A percentile compares a stretch with the other conserved stretches of the same genome.
Evolutionary conservation across 2,113 vertebrate genomes (phyloP).

Genomic region (Actinemys pallida): DNA sequence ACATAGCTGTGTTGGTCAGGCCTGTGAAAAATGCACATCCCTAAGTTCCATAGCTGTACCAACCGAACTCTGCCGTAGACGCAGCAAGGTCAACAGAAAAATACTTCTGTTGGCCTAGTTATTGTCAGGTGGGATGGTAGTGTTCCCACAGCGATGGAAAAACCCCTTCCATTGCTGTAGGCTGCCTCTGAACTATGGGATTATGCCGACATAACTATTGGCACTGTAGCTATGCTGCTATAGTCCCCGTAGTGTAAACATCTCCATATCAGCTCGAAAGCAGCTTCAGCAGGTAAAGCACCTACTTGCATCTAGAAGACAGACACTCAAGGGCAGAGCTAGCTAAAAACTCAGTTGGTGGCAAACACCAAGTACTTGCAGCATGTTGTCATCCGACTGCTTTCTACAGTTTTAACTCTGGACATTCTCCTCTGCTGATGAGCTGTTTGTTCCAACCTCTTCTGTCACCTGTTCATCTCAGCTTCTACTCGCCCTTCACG

Average conservation of each 20-base stretch:
- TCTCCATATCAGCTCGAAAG: background rate
- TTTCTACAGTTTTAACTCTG: background rate
- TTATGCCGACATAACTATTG: background rate
- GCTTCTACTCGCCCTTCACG: background rate
- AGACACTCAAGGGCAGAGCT: background rate
- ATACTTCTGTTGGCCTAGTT: background rate
- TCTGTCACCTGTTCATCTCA: background rate
- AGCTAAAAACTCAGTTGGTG: background rate
- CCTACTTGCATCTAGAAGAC: constrained; percentile 11
- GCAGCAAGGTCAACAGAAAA: background rate
- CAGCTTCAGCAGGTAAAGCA: background rate
- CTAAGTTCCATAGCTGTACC: background rate
- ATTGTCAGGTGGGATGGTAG: background rate
- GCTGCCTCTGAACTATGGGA: background rate
- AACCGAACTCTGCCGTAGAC: background rate
- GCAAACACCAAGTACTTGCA: background rate
- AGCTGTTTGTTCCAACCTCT: background rate
- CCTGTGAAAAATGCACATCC: background rate
- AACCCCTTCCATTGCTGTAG: background rate
- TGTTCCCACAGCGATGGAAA: background rate
- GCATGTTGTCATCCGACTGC: background rate
- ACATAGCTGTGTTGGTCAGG: background rate
- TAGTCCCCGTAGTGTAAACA: background rate
- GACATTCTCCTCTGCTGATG: background rate
- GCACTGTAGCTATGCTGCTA: background rate